A percentile compares a stretch with the other conserved stretches of the same genome.
phyloP scores from a whole-genome alignment of 2,797 vertebrate species.

The Todus mexicanus region DNA sequence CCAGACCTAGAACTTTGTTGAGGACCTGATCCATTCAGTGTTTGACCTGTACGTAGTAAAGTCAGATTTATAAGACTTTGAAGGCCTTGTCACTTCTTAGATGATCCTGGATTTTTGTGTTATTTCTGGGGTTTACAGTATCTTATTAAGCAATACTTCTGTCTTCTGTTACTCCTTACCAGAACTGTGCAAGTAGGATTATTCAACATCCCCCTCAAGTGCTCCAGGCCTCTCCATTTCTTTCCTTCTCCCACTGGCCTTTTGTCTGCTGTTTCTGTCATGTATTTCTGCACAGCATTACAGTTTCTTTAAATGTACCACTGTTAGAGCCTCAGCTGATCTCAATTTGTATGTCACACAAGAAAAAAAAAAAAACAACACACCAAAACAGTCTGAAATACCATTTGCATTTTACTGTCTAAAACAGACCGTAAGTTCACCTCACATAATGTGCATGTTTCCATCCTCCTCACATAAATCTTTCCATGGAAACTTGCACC shows the following conservation, averaged over 20 bases:
- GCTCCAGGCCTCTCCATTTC: background rate
- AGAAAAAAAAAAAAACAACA: background rate
- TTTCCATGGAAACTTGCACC: constrained; percentile 15
- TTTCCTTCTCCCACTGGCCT: background rate
- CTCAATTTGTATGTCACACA: constrained; percentile 36
- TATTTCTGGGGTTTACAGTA: background rate
- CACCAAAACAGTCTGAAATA: background rate
- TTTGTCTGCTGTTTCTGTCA: background rate
- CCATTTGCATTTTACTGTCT: background rate
- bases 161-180: background rate
- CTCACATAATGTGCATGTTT: background rate
- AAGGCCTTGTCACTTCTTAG: background rate
- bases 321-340: background rate
- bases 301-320: background rate
- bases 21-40: background rate
- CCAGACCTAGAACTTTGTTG: background rate
- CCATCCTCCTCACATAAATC: background rate
- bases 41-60: background rate
- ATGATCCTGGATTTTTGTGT: background rate
- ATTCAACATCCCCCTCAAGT: background rate
- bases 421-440: background rate
- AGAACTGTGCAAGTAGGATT: background rate
- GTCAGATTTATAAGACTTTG: background rate
- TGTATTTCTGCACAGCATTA: background rate
- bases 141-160: background rate